Evolutionary conservation across 2,797 vertebrate genomes (phyloP).

Genomic region (Malurus leucopterus): DNA sequence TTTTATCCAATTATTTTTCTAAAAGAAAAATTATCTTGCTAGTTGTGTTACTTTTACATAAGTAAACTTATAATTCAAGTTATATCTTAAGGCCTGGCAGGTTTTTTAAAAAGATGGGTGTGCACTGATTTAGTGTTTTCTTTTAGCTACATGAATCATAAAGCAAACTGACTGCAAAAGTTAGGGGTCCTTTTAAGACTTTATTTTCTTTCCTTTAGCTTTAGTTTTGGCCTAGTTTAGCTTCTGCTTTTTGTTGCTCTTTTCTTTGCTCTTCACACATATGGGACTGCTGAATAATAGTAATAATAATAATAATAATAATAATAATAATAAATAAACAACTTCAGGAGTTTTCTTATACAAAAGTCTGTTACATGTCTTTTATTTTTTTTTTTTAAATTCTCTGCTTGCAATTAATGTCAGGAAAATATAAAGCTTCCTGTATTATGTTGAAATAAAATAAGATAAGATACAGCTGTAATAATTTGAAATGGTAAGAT

Average conservation of each 20-base stretch:
- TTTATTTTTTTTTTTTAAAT: not conserved
- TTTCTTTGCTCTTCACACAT: not conserved
- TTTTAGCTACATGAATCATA: not conserved
- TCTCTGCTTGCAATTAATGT: not conserved
- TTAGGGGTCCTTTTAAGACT: accelerated
- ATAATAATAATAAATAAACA: not conserved
- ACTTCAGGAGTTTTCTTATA: not conserved
- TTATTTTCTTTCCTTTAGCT: not conserved
- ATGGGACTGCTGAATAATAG: not conserved
- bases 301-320: too few species aligned
- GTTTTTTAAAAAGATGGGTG: not conserved
- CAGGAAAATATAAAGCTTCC: not conserved
- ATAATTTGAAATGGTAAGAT: not conserved
- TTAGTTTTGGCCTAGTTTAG: not conserved
- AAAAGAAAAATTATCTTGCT: not conserved
- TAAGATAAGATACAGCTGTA: not conserved
- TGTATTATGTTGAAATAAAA: not conserved
- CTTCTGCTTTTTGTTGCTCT: not conserved
- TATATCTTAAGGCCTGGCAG: not conserved
- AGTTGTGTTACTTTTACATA: not conserved
- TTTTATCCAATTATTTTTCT: not conserved
- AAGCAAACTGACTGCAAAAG: not conserved
- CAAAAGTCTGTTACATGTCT: not conserved
- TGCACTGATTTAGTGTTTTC: not conserved
- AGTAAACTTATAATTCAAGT: not conserved